Percentiles rank a stretch among this genome's conserved stretches.
Conservation (phyloP, 2,888 invertebrate genomes). For the Chrysina gloriosa region DNA sequence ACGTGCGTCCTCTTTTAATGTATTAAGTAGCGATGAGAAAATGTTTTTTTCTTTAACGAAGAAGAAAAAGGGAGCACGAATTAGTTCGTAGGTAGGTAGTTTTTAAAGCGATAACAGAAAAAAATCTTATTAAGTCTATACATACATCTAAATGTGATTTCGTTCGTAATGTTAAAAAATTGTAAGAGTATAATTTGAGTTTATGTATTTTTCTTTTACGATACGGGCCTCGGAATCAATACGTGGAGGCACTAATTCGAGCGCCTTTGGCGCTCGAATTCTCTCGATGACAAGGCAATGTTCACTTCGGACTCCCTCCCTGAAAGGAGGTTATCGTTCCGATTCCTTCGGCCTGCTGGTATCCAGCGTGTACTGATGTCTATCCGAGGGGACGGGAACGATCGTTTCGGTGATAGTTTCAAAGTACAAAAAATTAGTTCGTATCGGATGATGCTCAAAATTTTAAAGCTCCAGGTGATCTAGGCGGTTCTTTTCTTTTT, state of each 20-base stretch:
- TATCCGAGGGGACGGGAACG: neutral
- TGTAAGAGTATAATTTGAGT: constrained; percentile 63
- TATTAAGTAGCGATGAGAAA: neutral
- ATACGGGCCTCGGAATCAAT: constrained; percentile 12
- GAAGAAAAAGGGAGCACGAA: constrained; percentile 47
- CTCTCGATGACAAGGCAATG: constrained; percentile 29
- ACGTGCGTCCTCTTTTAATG: constrained; percentile 26
- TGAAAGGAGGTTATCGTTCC: constrained; percentile 30
- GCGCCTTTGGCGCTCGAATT: too few relatives aligned
- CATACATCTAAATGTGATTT: constrained; percentile 64
- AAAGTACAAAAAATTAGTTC: neutral
- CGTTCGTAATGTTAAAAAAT: constrained; percentile 59
- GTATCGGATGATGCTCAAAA: constrained; percentile 30
- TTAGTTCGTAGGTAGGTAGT: constrained; percentile 56
- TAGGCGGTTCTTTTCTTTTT: too few relatives aligned
- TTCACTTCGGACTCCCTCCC: constrained; percentile 26
- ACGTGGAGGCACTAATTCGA: too few relatives aligned
- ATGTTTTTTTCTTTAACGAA: neutral
- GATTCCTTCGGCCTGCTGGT: constrained; percentile 29
- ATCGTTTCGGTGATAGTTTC: neutral
- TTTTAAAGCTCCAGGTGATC: too few relatives aligned
- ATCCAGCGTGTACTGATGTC: constrained; percentile 41
- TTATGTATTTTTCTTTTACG: constrained; percentile 42
- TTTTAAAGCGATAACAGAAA: constrained; percentile 46
- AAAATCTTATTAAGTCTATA: constrained; percentile 52